Evolutionary conservation across 2,888 invertebrate genomes (phyloP).

Genomic region (Disparrhopalites patrizii): DNA sequence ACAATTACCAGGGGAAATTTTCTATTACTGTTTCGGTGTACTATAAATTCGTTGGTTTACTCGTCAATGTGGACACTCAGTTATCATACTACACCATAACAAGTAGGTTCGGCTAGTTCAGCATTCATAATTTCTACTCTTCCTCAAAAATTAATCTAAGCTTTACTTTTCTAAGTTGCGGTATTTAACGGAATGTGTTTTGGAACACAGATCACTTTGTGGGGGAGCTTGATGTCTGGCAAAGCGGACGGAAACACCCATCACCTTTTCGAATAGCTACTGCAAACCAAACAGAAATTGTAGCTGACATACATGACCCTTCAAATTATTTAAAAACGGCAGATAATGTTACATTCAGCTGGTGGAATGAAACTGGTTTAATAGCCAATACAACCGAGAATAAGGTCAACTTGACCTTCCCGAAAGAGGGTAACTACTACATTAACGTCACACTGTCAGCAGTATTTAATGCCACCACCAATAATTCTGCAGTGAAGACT

Average conservation of each 20-base stretch:
- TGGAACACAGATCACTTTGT: slow-evolving; percentile 30
- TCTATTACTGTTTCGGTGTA: slow-evolving; percentile 33
- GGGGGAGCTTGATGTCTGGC: slow-evolving; percentile 35
- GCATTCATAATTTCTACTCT: background rate
- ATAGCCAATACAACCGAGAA: slow-evolving; percentile 36
- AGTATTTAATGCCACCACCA: slow-evolving; percentile 22
- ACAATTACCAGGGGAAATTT: slow-evolving; percentile 31
- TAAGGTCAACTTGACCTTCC: slow-evolving; percentile 38
- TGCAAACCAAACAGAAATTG: slow-evolving; percentile 35
- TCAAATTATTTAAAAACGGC: slow-evolving; percentile 30
- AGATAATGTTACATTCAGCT: slow-evolving; percentile 35
- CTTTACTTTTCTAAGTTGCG: background rate
- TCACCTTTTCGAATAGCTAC: slow-evolving; percentile 34
- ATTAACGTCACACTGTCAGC: slow-evolving; percentile 36
- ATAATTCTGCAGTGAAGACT: slow-evolving; percentile 52
- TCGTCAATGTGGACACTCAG: slow-evolving; percentile 7
- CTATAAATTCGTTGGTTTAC: slow-evolving; percentile 20
- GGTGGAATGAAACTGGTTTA: slow-evolving; percentile 34
- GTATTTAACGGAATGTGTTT: background rate
- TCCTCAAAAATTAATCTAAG: background rate
- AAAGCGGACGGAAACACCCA: slow-evolving; percentile 28
- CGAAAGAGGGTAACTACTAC: slow-evolving; percentile 33
- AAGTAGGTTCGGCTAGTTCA: background rate
- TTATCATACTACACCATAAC: background rate
- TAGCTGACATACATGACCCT: slow-evolving; percentile 36